Percentiles rank a stretch among this genome's conserved stretches.
Conservation (phyloP, 2,888 invertebrate species). For the Rhogogaster chlorosoma region DNA sequence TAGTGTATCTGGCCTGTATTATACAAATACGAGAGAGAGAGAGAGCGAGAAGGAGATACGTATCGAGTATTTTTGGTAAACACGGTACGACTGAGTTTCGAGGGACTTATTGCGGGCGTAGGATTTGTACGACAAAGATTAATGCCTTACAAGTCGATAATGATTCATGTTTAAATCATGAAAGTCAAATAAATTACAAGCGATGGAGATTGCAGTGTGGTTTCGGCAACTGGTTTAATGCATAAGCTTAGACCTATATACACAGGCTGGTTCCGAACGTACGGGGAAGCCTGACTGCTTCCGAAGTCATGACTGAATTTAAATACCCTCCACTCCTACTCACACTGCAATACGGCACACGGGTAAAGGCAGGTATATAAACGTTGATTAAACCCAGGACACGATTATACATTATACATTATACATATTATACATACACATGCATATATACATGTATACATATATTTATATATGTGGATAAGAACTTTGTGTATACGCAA, state of each 20-base stretch:
- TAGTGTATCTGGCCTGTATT: neutral
- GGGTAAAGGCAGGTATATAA: neutral
- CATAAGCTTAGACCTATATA: constrained; percentile 49
- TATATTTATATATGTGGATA: neutral
- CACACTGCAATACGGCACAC: constrained; percentile 15
- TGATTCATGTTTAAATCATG: constrained; percentile 48
- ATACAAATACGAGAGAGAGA: neutral
- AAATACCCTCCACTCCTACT: constrained; percentile 57
- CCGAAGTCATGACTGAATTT: constrained; percentile 56
- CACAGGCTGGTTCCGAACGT: neutral
- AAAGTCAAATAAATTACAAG: constrained; percentile 45
- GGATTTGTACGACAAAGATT: constrained; percentile 25
- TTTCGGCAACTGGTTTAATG: constrained; percentile 56
- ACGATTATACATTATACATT: constrained; percentile 1
- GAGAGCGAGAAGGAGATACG: neutral
- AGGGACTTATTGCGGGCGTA: constrained; percentile 14
- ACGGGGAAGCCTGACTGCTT: neutral
- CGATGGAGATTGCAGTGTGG: constrained; percentile 29
- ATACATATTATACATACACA: neutral
- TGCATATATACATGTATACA: neutral
- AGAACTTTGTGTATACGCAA: neutral
- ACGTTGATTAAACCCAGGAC: constrained; percentile 11
- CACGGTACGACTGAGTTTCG: constrained; percentile 18
- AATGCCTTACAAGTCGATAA: constrained; percentile 46
- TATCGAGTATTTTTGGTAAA: constrained; percentile 11